phyloP scores from a whole-genome alignment of 2,888 invertebrate species.

The Hirtodrosophila confusa region DNA sequence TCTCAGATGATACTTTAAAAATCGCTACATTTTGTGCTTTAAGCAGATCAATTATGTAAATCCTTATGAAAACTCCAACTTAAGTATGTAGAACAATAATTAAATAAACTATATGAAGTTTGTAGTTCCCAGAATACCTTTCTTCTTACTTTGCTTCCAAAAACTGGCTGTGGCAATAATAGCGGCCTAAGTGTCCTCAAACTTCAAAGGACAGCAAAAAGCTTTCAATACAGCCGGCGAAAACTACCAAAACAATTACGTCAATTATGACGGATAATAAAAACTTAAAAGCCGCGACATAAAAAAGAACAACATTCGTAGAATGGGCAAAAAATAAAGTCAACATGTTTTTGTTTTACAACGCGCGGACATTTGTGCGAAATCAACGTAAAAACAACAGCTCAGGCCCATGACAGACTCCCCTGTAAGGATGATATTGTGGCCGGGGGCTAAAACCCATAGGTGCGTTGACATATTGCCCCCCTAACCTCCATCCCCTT shows the following conservation, averaged over 20 bases:
- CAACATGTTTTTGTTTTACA: constrained; percentile 53
- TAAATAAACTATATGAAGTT: background rate
- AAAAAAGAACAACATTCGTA: constrained; percentile 33
- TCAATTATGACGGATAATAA: constrained; percentile 68
- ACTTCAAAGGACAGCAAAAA: constrained; percentile 54
- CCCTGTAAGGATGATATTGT: background rate
- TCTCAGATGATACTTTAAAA: too few species aligned
- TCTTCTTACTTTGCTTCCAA: background rate
- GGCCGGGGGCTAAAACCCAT: constrained; percentile 17
- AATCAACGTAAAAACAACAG: constrained; percentile 50
- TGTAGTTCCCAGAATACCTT: background rate
- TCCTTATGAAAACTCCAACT: too few species aligned
- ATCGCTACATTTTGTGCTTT: background rate
- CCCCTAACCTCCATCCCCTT: background rate
- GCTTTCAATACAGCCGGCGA: constrained; percentile 52
- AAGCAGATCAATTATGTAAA: too few species aligned
- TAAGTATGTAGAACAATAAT: background rate
- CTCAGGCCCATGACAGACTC: constrained; percentile 17
- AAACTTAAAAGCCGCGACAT: constrained; percentile 64
- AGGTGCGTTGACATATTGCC: constrained; percentile 57
- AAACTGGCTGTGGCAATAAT: constrained; percentile 1
- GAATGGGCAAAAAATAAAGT: constrained; percentile 42
- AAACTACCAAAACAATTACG: constrained; percentile 76
- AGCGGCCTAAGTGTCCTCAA: constrained; percentile 39
- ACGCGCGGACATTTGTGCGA: constrained; percentile 52